A percentile compares a stretch with the other conserved stretches of the same genome.
These are phyloP conservation scores for Phylloscopus trochiloides DNA, from an alignment of 2,113 vertebrate species.

Conservation along the genomic window DNA sequence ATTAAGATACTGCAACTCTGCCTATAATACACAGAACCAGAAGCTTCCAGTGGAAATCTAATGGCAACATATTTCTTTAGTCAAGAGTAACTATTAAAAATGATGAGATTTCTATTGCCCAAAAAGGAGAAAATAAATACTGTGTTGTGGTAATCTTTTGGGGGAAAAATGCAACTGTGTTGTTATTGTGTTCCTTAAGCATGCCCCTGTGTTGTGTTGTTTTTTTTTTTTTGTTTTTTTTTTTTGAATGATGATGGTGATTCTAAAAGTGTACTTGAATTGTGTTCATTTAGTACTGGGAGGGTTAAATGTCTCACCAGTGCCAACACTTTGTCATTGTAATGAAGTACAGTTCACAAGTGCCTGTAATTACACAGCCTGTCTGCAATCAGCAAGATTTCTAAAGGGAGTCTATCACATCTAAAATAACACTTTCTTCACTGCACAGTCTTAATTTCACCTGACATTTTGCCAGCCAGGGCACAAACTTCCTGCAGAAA, in stretches of 20 bases:
- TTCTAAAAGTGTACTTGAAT: constrained; percentile 13
- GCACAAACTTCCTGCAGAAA: constrained; percentile 23
- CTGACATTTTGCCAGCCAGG: constrained; percentile 15
- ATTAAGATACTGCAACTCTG: not conserved
- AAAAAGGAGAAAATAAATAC: not conserved
- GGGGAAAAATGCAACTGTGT: not conserved
- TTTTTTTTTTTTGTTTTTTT: too few species aligned
- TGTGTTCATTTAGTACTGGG: not conserved
- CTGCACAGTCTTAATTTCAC: constrained; percentile 43
- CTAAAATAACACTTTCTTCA: constrained; percentile 15
- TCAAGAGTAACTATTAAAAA: not conserved
- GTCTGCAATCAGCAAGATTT: constrained; percentile 51
- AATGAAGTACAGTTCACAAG: constrained; percentile 19
- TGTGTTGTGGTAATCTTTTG: not conserved
- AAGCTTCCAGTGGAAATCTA: not conserved
- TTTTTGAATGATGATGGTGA: not conserved
- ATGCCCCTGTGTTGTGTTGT: not conserved
- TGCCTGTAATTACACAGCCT: constrained; percentile 51
- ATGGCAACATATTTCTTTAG: not conserved
- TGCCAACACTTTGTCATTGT: constrained; percentile 46
- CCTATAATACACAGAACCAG: not conserved
- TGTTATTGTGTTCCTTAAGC: not conserved
- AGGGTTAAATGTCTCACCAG: constrained; percentile 9
- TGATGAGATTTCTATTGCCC: not conserved
- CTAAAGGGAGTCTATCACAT: constrained; percentile 12